Percentiles rank a stretch among this genome's conserved stretches.
phyloP scores from a whole-genome alignment of 2,888 invertebrate species.

The Osmoderma eremita region DNA sequence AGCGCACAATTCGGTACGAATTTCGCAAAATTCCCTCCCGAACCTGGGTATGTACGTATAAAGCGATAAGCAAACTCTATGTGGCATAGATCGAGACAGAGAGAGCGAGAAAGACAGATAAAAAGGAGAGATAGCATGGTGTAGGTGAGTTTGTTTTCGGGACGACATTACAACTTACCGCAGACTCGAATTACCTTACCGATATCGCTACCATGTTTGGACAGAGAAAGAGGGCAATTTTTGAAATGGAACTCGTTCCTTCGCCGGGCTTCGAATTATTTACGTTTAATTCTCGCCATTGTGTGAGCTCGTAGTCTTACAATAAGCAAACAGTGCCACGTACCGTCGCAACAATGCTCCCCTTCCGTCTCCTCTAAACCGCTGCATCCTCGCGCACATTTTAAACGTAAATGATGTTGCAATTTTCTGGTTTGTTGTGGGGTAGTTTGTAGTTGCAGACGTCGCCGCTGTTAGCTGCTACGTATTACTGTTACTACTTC shows the following conservation, averaged over 20 bases:
- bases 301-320: neutral
- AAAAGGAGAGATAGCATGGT: no score
- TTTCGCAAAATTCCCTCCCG: no score
- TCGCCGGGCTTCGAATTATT: constrained; percentile 10
- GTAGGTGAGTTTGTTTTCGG: constrained; percentile 14
- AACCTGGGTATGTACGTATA: no score
- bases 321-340: constrained; percentile 1
- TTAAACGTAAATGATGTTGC: constrained; percentile 21
- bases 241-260: constrained; percentile 13
- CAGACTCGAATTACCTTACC: constrained; percentile 25
- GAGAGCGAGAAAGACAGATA: no score
- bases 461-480: neutral
- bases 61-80: no score
- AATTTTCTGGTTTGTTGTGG: constrained; percentile 15
- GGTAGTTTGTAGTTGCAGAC: constrained; percentile 17
- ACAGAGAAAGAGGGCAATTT: neutral
- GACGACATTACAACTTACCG: constrained; percentile 28
- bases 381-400: neutral
- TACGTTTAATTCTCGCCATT: constrained; percentile 10
- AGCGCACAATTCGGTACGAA: constrained; percentile 12
- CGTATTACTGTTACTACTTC: neutral
- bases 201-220: constrained; percentile 9
- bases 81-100: no score
- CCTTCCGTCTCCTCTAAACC: neutral
- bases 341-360: neutral